Evolutionary conservation across 2,797 vertebrate genomes (phyloP), one percentile per base, ranked within the genome.

Genomic region (Lemur catta): DNA sequence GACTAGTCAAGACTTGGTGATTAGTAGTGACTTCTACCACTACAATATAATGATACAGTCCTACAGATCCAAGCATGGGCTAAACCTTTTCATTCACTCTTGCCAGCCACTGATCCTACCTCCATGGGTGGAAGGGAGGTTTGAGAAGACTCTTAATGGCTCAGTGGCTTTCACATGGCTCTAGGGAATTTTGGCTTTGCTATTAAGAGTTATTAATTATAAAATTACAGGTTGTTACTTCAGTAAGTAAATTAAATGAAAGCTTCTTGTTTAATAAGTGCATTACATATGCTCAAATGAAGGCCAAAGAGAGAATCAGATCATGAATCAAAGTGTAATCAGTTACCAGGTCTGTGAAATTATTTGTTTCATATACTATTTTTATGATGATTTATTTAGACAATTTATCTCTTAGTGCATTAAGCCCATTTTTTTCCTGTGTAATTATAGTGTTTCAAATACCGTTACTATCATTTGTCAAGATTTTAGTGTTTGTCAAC

Each of bases 301-400:
- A 82, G 41, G n/a, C 30, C 67, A 74, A 84, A 57, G 74, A 9
- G 48, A 95, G 30, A 20, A 13, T 78, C 59, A 35, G 41, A 81
- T 92, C 74, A 92, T 7, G 43, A 96, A 93, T 81, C 7, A n/a
- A 93, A 85, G 43, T 80, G 30, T 76, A 95, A 79, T 74, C 48
- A 79, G 13, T 72, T 33, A 82, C 41, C 20, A 71, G 88, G 13
- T 78, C 3, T 43, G 89, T 63, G 38, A 89, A 91, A 84, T 91
- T 88, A 61, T 78, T 69, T 26, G 78, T 63, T 95, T 84, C 24
- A 35, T 71, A 18, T 82, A 28, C 81, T 93, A 80, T 90, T 86
- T 85, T 94, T 61, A 72, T 46, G n/a, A 33, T 84, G 41, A 86
- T 86, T 65, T 96, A 91, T 93, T 89, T 91, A 82, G n/a, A 15